Percentiles rank a stretch among this genome's conserved stretches.
These are phyloP conservation scores for Nothoprocta perdicaria DNA, from an alignment of 2,113 vertebrate species.

Conservation along the genomic window DNA sequence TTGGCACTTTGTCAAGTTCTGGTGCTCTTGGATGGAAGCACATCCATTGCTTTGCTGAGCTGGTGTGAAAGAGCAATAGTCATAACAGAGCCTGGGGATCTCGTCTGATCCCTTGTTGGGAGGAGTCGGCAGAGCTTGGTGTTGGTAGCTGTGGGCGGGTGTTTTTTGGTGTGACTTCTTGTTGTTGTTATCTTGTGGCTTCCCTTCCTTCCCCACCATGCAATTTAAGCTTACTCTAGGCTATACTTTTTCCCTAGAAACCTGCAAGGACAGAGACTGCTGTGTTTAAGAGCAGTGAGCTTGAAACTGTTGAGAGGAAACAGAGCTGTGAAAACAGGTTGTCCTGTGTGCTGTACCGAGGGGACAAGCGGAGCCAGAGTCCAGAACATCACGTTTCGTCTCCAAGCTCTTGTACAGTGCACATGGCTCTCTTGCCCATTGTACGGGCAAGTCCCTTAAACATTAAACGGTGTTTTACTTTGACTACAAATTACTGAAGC, in stretches of 20 bases:
- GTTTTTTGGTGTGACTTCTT: background rate
- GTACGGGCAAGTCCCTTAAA: background rate
- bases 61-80: background rate
- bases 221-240: background rate
- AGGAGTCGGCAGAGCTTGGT: background rate
- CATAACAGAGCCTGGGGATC: background rate
- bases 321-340: background rate
- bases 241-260: background rate
- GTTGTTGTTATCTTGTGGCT: background rate
- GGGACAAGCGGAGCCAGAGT: background rate
- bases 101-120: background rate
- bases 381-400: background rate
- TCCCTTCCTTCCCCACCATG: rapidly evolving
- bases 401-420: background rate
- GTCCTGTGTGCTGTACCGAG: background rate
- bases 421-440: background rate
- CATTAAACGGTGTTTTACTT: background rate
- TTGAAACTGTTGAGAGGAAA: background rate
- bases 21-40: background rate
- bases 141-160: background rate
- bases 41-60: background rate
- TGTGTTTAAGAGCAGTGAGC: background rate
- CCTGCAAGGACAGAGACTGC: background rate
- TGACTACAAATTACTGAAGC: background rate
- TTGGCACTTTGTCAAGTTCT: background rate